A percentile compares a stretch with the other conserved stretches of the same genome.
Evolutionary conservation across 92 coral and sea anemone genomes (phyloP).

Genomic region (Bergia puertoricense): DNA sequence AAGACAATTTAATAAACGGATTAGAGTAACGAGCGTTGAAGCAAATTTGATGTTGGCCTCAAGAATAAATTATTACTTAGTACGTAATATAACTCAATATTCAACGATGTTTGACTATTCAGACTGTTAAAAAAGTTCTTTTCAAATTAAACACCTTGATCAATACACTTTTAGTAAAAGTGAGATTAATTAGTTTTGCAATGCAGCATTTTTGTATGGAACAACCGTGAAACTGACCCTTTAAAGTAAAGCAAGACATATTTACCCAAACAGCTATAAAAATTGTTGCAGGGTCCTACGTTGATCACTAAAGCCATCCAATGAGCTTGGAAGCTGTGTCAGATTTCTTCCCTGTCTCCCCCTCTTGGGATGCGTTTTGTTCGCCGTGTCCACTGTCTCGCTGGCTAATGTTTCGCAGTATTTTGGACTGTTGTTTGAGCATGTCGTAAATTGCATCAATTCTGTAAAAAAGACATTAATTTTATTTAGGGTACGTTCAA

Average conservation of each 20-base stretch:
- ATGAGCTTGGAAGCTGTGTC: slow-evolving; percentile 26
- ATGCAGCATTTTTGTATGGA: no score
- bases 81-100: no score
- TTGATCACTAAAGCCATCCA: slow-evolving; percentile 31
- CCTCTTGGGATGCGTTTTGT: neutral
- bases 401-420: slow-evolving; percentile 38
- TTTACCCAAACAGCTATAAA: neutral
- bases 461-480: neutral
- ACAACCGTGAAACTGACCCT: no score
- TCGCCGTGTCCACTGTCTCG: slow-evolving; percentile 5
- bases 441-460: slow-evolving; percentile 34
- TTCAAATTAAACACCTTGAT: no score
- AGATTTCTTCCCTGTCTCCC: neutral
- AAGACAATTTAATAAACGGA: no score
- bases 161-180: no score
- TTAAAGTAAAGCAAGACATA: neutral
- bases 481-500: neutral
- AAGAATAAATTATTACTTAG: no score
- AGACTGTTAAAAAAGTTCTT: no score
- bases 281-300: neutral
- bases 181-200: no score
- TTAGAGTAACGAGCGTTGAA: no score
- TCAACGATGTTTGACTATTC: no score
- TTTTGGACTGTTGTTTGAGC: slow-evolving; percentile 27
- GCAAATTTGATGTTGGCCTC: no score